Base-by-base conservation (phyloP, 2,797 vertebrate genomes). In the Astyanax mexicanus region DNA sequence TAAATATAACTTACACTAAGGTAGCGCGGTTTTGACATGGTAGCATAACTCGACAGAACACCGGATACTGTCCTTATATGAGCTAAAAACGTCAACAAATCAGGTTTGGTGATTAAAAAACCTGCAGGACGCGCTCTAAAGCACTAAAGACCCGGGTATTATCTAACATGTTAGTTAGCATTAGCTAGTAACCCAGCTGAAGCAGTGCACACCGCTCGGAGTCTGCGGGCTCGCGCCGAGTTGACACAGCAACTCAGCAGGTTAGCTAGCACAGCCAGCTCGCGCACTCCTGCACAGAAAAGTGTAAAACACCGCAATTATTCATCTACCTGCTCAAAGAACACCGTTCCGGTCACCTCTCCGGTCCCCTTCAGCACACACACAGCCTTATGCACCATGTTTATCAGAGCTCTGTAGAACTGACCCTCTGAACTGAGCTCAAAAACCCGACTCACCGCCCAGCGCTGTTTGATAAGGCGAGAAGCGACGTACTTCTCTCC, bases 281-380 rank as follows among this genome's bases (percentile, higher is more conserved):
- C 38, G 0, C 15, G 49, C 1, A 1, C 0, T n/a, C n/a, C n/a
- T 6, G 0, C 0, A 17, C 2, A 0, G 54, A 1, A 38, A 0
- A 21, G 35, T 1, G 8, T 54, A 15, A 3, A 21, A 0, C 4
- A n/a, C 23, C 4, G 35, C n/a, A 12, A n/a, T n/a, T n/a, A n/a
- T n/a, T n/a, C 8, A 15, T 61, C 4, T 4, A 38, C 84, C 83
- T 94, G 93, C 10, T 88, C 84, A 37, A 94, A 93, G 38, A 77
- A n/a, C n/a, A 94, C 92, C 0, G 84, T 89, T 4, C 93, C 93
- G 0, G 0, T 78, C 44, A 92, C 89, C 0, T 92, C 90, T 0
- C 91, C 90, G 0, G 77, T 64, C 75, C 93, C 93, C 79, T 88
- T 92, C 44, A 94, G 62, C n/a, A 94, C 93, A 5, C 93, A 94